A percentile compares a stretch with the other conserved stretches of the same genome.
phyloP scores from a whole-genome alignment of 2,797 vertebrate species.

The Mormyrops attenuatus region DNA sequence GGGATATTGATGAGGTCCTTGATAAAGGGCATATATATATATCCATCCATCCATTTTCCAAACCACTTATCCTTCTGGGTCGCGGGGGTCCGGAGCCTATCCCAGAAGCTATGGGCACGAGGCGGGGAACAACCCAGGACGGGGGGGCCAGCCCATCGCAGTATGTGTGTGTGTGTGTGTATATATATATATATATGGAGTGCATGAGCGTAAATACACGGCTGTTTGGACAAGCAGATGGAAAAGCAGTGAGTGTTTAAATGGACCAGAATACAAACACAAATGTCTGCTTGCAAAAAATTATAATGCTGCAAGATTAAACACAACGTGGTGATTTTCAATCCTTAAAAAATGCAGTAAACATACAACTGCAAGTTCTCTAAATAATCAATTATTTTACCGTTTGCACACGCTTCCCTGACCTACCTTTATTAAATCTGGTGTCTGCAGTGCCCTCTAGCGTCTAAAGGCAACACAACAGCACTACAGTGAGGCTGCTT shows the following conservation, averaged over 20 bases:
- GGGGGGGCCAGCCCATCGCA: too few species aligned
- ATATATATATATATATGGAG: background rate
- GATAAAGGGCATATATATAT: background rate
- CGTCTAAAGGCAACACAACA: background rate
- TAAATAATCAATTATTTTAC: background rate
- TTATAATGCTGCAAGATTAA: background rate
- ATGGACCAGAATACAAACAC: background rate
- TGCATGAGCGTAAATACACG: background rate
- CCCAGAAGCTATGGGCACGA: too few species aligned
- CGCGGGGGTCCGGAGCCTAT: too few species aligned
- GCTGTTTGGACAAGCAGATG: background rate
- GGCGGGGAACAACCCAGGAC: too few species aligned
- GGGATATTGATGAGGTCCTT: background rate
- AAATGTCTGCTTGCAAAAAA: background rate
- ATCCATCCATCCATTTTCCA: too few species aligned
- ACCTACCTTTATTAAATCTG: background rate
- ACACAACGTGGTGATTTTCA: background rate
- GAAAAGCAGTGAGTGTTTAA: background rate
- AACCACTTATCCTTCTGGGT: too few species aligned
- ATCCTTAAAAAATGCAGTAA: background rate
- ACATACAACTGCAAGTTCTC: background rate
- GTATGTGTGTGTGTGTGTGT: too few species aligned
- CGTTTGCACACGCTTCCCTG: background rate
- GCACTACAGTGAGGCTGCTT: background rate
- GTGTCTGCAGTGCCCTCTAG: background rate